A percentile compares a stretch with the other conserved stretches of the same genome.
phyloP scores from a whole-genome alignment of 35 echinoderm and acorn worm species.

The Chiridota heheva region DNA sequence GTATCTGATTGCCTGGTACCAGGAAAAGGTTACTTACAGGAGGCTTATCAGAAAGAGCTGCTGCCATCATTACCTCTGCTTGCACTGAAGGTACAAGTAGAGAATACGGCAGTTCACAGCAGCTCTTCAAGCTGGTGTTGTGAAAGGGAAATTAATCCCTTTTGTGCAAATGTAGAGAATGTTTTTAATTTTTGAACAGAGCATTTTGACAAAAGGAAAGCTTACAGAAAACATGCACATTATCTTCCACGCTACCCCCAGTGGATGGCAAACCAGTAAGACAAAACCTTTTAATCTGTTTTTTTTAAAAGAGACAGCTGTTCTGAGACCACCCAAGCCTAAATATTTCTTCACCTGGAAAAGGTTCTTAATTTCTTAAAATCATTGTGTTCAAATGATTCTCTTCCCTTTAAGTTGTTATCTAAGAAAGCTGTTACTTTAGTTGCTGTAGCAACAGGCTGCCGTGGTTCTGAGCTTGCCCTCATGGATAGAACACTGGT shows the following conservation, averaged over 20 bases:
- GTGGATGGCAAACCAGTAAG: background rate
- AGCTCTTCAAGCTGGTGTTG: conserved; percentile 39
- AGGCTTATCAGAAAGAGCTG: conserved; percentile 33
- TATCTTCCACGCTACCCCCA: background rate
- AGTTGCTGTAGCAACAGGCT: conserved; percentile 2
- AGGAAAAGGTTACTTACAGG: conserved; percentile 8
- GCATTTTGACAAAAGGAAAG: conserved; percentile 14
- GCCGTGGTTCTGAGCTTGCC: conserved; percentile 14
- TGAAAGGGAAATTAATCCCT: conserved; percentile 30
- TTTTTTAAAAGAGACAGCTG: background rate
- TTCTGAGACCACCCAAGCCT: no score
- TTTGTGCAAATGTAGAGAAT: conserved; percentile 24
- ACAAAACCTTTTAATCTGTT: background rate
- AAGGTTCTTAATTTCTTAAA: no score
- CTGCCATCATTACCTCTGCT: background rate
- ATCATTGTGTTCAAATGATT: background rate
- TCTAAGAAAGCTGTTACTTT: conserved; percentile 15
- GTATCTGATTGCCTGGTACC: conserved; percentile 12
- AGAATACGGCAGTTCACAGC: conserved; percentile 15
- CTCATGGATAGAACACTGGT: background rate
- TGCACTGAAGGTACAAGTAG: conserved; percentile 12
- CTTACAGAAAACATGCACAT: background rate
- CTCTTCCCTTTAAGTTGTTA: background rate
- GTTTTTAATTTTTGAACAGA: conserved; percentile 20
- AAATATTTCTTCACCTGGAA: no score